Conservation (phyloP, 1,140 invertebrate genomes). For the Homalodisca vitripennis region DNA sequence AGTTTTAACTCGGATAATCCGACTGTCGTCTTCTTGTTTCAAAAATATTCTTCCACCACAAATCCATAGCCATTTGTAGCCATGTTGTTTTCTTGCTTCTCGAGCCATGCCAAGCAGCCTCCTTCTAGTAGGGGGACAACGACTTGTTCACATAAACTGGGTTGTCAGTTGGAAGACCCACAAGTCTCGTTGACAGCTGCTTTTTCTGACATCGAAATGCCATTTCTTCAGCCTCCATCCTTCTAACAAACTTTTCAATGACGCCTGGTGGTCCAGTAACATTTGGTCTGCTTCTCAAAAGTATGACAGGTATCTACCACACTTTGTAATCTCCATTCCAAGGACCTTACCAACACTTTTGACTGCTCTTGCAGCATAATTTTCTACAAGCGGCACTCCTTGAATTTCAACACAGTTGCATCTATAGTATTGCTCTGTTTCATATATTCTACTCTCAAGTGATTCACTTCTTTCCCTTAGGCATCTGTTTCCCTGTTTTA, state of each 20-base stretch:
- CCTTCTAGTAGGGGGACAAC: background rate
- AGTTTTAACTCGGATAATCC: background rate
- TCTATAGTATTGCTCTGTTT: background rate
- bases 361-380: too few relatives aligned
- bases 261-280: background rate
- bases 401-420: background rate
- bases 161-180: background rate
- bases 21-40: background rate
- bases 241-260: background rate
- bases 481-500: background rate
- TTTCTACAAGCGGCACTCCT: too few relatives aligned
- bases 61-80: background rate
- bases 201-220: constrained; percentile 35
- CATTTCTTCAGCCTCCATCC: constrained; percentile 34
- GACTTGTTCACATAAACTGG: background rate
- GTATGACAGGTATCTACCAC: background rate
- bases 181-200: background rate
- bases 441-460: background rate
- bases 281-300: constrained; percentile 29
- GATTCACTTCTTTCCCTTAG: background rate
- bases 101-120: background rate
- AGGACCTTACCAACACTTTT: background rate
- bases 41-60: background rate
- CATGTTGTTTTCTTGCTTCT: background rate
- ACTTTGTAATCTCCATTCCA: constrained; percentile 35